Conservation (phyloP, 1,140 invertebrate genomes). For the Protaetia brevitarsis region DNA sequence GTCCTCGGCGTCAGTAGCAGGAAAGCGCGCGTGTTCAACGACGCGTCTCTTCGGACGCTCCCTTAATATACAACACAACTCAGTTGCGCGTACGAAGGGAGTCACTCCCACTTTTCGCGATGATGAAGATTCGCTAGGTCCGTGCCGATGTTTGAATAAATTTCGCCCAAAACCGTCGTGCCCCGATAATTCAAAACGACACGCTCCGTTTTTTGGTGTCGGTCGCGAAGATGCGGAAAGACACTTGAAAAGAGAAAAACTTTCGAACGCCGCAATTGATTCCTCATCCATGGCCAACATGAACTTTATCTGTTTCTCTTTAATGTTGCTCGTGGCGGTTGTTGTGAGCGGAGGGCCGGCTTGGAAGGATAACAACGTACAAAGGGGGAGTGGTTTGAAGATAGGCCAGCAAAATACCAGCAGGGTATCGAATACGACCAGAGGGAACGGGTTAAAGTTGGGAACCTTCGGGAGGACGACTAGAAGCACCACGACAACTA, state of each 20-base stretch:
- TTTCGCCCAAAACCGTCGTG: too few species aligned
- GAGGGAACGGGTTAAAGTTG: conserved; percentile 43
- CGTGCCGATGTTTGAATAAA: too few species aligned
- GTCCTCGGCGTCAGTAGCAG: not conserved
- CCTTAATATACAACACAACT: not conserved
- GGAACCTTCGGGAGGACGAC: conserved; percentile 39
- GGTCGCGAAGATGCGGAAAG: too few species aligned
- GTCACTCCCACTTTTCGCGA: conserved; percentile 12
- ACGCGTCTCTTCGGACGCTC: not conserved
- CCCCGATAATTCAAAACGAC: too few species aligned
- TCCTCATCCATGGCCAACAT: conserved; percentile 29
- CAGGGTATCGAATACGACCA: conserved; percentile 31
- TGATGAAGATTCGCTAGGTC: too few species aligned
- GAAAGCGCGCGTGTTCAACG: not conserved
- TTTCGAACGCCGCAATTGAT: not conserved
- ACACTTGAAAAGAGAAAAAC: not conserved
- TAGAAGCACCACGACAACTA: conserved; percentile 40
- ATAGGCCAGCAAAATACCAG: conserved; percentile 47
- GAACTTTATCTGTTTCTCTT: conserved; percentile 36
- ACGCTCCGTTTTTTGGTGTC: too few species aligned
- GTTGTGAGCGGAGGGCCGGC: conserved; percentile 49
- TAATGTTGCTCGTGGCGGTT: conserved; percentile 44
- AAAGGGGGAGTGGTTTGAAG: conserved; percentile 48
- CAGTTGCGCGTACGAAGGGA: not conserved
- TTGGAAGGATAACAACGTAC: conserved; percentile 44